Percentiles rank a stretch among this genome's conserved stretches.
Evolutionary conservation across 2,113 vertebrate species (phyloP).

Genomic region (Podarcis muralis): DNA sequence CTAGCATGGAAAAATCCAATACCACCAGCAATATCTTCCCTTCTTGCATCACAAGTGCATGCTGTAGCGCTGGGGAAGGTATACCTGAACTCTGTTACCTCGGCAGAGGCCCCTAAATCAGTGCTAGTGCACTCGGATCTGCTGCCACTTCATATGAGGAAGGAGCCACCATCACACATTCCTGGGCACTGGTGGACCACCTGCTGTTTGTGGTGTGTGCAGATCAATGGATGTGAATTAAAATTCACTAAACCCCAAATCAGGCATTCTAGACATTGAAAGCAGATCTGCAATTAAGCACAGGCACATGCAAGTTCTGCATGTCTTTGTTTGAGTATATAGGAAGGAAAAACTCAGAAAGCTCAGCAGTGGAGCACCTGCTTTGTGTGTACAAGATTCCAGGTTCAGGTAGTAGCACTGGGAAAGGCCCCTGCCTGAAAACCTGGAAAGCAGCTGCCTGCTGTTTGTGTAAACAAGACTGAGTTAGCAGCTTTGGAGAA

Average conservation of each 20-base stretch:
- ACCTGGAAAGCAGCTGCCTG: not conserved
- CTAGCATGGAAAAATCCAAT: not conserved
- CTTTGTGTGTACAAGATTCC: not conserved
- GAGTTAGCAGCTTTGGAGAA: not conserved
- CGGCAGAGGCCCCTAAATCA: not conserved
- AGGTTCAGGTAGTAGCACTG: not conserved
- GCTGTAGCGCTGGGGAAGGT: not conserved
- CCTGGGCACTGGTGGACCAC: not conserved
- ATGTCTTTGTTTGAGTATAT: not conserved
- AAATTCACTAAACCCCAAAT: not conserved
- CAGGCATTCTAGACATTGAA: too few species aligned
- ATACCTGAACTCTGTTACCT: not conserved
- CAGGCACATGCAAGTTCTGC: not conserved
- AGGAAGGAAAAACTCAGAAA: not conserved
- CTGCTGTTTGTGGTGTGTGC: not conserved
- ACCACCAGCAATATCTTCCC: accelerated
- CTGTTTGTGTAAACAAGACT: not conserved
- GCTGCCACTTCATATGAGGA: not conserved
- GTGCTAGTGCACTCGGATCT: too few species aligned
- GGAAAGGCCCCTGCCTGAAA: not conserved
- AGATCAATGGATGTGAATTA: not conserved
- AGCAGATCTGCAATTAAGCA: not conserved
- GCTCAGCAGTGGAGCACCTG: not conserved
- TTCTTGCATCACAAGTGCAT: too few species aligned
- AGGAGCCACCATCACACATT: too few species aligned